Evolutionary conservation across 2,113 vertebrate genomes (phyloP).

Genomic region (Perccottus glenii): DNA sequence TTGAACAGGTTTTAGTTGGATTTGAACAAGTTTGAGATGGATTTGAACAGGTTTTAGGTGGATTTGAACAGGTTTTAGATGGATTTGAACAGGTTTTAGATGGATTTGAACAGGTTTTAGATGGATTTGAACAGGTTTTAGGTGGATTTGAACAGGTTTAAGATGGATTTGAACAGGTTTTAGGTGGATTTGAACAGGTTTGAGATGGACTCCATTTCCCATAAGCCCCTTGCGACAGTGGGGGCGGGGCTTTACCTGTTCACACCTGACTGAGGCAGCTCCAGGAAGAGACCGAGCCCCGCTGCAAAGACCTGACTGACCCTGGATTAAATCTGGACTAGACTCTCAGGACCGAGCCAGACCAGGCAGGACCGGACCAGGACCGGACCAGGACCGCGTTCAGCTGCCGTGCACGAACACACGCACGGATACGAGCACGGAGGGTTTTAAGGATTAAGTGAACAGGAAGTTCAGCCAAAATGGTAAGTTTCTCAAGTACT

Average conservation of each 20-base stretch:
- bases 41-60: too few relatives aligned
- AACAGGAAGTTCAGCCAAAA: slow-evolving; percentile 1
- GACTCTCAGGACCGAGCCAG: not conserved
- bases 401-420: not conserved
- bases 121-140: too few relatives aligned
- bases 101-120: too few relatives aligned
- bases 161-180: too few relatives aligned
- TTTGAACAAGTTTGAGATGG: too few relatives aligned
- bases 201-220: not conserved
- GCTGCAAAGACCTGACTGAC: not conserved
- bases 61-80: too few relatives aligned
- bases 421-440: not conserved
- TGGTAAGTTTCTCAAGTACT: not conserved
- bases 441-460: not conserved
- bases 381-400: not conserved
- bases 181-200: too few relatives aligned
- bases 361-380: not conserved
- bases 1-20: too few relatives aligned
- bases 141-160: too few relatives aligned
- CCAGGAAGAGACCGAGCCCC: not conserved
- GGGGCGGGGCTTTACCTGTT: slow-evolving; percentile 6
- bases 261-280: slow-evolving; percentile 4
- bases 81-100: too few relatives aligned
- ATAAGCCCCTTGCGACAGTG: too few relatives aligned
- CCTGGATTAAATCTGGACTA: not conserved